These are phyloP conservation scores for Tethya wilhelma DNA, from an alignment of 37 sponge, comb jelly and placozoan genomes.

Conservation along the genomic window DNA sequence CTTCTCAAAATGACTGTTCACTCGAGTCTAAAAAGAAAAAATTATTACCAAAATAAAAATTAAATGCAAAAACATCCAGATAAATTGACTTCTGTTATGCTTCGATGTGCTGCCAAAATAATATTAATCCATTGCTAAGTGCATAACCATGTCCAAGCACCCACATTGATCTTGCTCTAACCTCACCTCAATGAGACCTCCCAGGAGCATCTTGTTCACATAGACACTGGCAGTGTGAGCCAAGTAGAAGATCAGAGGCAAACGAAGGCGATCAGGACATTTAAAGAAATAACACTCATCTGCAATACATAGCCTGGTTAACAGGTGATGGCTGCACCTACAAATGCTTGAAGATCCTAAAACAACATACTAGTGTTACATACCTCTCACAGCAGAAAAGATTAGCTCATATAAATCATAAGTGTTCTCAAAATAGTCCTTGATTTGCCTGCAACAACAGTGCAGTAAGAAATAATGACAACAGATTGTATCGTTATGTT, in stretches of 20 bases:
- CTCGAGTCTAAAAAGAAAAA: constrained; percentile 65
- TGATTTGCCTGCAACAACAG: constrained; percentile 64
- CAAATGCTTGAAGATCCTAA: too few species aligned
- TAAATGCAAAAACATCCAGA: neutral
- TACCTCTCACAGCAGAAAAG: constrained; percentile 75
- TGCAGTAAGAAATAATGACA: too few species aligned
- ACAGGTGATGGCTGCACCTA: neutral
- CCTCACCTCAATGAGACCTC: constrained; percentile 60
- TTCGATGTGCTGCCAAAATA: too few species aligned
- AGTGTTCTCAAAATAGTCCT: constrained; percentile 84
- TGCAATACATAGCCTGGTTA: constrained; percentile 1
- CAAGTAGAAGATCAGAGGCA: constrained; percentile 82
- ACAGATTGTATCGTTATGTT: too few species aligned
- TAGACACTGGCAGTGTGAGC: constrained; percentile 81
- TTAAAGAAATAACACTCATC: constrained; percentile 67
- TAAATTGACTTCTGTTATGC: neutral
- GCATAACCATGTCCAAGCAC: neutral
- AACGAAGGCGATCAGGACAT: constrained; percentile 74
- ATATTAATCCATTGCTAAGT: neutral
- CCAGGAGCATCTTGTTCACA: constrained; percentile 80
- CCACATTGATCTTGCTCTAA: neutral
- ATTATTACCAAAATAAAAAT: neutral
- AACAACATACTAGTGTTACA: too few species aligned
- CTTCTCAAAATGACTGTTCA: constrained; percentile 67
- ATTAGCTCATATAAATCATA: constrained; percentile 77